Evolutionary conservation across 2,888 invertebrate species (phyloP).

Genomic region (Ochlodes sylvanus): DNA sequence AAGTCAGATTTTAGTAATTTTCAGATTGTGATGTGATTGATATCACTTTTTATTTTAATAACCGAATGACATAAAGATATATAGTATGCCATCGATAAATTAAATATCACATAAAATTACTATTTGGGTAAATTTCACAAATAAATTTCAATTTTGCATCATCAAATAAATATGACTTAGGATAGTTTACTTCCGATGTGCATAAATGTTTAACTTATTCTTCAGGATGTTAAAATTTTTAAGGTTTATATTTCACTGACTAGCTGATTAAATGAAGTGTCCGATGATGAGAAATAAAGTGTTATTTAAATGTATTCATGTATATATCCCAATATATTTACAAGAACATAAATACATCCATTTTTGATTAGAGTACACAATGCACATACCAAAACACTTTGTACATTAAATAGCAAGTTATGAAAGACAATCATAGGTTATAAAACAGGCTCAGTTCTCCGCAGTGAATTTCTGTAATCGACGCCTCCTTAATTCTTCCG

Average conservation of each 20-base stretch:
- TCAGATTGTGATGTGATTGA: no score
- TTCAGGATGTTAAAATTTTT: slow-evolving; percentile 31
- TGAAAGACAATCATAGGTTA: slow-evolving; percentile 64
- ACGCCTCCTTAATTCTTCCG: slow-evolving; percentile 90
- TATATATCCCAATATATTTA: slow-evolving; percentile 82
- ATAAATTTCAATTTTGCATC: no score
- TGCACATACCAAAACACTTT: slow-evolving; percentile 79
- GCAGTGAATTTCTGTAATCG: slow-evolving; percentile 89
- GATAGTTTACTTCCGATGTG: neutral
- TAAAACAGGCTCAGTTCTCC: slow-evolving; percentile 72
- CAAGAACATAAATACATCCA: slow-evolving; percentile 83
- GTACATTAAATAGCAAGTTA: slow-evolving; percentile 78
- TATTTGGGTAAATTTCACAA: no score
- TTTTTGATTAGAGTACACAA: slow-evolving; percentile 77
- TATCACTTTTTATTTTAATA: no score
- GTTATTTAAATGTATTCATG: slow-evolving; percentile 77
- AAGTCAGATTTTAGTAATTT: neutral
- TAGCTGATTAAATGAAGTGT: slow-evolving; percentile 43
- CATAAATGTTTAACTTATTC: slow-evolving; percentile 40
- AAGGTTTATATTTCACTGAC: slow-evolving; percentile 37
- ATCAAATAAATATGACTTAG: neutral
- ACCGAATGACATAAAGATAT: no score
- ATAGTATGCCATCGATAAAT: no score
- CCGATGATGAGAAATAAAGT: slow-evolving; percentile 51
- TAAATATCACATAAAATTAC: no score